phyloP scores from a whole-genome alignment of 2,797 vertebrate species.

The Falco naumanni region DNA sequence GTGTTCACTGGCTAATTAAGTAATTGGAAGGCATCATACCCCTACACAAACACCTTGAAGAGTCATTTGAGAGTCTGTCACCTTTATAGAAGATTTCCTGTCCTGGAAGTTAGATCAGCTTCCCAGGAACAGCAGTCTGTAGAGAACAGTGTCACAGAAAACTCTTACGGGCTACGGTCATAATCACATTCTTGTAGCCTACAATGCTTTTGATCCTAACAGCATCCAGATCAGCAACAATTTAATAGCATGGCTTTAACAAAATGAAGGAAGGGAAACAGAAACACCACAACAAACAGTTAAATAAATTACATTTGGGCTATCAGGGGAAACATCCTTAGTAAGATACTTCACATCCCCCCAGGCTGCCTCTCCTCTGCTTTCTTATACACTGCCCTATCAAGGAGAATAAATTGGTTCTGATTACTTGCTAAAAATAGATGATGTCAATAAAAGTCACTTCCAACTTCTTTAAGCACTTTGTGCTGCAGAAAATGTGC shows the following conservation, averaged over 20 bases:
- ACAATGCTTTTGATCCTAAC: background rate
- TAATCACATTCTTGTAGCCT: background rate
- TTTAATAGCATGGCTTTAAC: background rate
- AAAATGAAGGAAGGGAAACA: background rate
- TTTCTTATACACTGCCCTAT: background rate
- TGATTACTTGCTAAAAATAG: constrained; percentile 48
- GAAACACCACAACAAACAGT: background rate
- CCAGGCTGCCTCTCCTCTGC: background rate
- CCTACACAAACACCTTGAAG: background rate
- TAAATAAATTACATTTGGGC: background rate
- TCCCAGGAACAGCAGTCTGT: background rate
- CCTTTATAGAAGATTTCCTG: background rate
- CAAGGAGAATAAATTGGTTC: constrained; percentile 33
- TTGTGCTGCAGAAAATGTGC: background rate
- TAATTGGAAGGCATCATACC: background rate
- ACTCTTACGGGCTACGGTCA: background rate
- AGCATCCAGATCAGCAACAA: background rate
- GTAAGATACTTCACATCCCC: background rate
- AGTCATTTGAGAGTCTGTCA: background rate
- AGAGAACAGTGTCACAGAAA: background rate
- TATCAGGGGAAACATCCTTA: background rate
- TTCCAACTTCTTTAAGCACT: constrained; percentile 1
- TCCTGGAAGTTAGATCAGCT: background rate
- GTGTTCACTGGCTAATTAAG: background rate
- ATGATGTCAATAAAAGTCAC: constrained; percentile 26